Evolutionary conservation across 2,888 invertebrate genomes (phyloP).

Genomic region (Agonopterix heracliana): DNA sequence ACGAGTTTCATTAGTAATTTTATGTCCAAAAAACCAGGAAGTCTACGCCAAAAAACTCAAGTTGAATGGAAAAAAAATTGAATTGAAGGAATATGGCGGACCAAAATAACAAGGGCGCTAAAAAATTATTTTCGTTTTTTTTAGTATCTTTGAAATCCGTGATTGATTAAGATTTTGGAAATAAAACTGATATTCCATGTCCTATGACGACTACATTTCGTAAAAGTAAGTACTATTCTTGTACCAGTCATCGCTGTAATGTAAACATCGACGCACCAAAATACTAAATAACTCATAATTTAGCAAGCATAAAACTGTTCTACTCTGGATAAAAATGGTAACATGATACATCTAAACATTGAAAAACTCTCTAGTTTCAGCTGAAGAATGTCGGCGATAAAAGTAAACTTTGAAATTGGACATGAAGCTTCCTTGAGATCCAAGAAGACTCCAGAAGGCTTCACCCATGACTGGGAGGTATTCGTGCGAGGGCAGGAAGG

Average conservation of each 20-base stretch:
- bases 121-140: conserved; percentile 57
- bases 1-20: too few relatives aligned
- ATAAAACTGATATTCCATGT: conserved; percentile 19
- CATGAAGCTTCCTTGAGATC: conserved; percentile 90
- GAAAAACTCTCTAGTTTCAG: background rate
- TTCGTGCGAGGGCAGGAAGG: conserved; percentile 93
- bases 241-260: too few relatives aligned
- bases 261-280: too few relatives aligned
- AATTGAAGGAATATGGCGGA: conserved; percentile 63
- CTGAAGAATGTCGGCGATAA: conserved; percentile 58
- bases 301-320: too few relatives aligned
- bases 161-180: conserved; percentile 11
- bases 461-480: conserved; percentile 98
- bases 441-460: conserved; percentile 90
- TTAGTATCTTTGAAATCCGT: conserved; percentile 21
- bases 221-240: too few relatives aligned
- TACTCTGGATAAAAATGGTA: too few relatives aligned
- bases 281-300: too few relatives aligned
- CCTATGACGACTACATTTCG: background rate
- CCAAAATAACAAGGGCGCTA: conserved; percentile 76
- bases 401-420: conserved; percentile 93
- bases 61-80: background rate
- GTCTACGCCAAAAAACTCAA: too few relatives aligned
- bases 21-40: too few relatives aligned
- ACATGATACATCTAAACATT: too few relatives aligned